phyloP scores from a whole-genome alignment of 2,888 invertebrate genomes.

The Pollenia labialis region DNA sequence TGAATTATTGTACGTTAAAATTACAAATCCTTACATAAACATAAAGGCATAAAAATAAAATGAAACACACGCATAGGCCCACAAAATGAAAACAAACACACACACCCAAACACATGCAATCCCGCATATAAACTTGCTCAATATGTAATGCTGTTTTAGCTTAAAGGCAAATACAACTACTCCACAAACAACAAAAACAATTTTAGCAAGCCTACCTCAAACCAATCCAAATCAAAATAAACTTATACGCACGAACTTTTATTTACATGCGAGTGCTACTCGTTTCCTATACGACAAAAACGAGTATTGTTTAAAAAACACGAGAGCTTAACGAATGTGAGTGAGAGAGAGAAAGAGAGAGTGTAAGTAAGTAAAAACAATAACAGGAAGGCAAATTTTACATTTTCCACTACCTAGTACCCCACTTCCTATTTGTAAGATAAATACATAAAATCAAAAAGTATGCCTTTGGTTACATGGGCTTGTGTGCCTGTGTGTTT shows the following conservation, averaged over 20 bases:
- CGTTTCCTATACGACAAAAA: neutral
- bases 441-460: slow-evolving; percentile 20
- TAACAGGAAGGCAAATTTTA: slow-evolving; percentile 27
- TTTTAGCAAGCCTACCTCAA: slow-evolving; percentile 59
- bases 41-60: neutral
- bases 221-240: no score
- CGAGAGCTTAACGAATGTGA: neutral
- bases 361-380: neutral
- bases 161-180: neutral
- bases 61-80: slow-evolving; percentile 17
- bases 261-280: neutral
- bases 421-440: slow-evolving; percentile 63
- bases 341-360: neutral
- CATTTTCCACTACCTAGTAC: slow-evolving; percentile 52
- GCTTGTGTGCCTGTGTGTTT: no score
- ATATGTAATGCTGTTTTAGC: no score
- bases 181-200: slow-evolving; percentile 16
- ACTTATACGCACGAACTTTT: neutral
- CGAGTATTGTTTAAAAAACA: neutral
- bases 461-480: no score
- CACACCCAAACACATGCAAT: neutral
- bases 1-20: slow-evolving; percentile 44
- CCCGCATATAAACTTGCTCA: no score
- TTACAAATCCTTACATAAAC: neutral
- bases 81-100: slow-evolving; percentile 7